Percentiles rank a stretch among this genome's conserved stretches.
These are phyloP conservation scores for Enteromius treurensis DNA, from an alignment of 2,797 vertebrate species.

Conservation along the genomic window DNA sequence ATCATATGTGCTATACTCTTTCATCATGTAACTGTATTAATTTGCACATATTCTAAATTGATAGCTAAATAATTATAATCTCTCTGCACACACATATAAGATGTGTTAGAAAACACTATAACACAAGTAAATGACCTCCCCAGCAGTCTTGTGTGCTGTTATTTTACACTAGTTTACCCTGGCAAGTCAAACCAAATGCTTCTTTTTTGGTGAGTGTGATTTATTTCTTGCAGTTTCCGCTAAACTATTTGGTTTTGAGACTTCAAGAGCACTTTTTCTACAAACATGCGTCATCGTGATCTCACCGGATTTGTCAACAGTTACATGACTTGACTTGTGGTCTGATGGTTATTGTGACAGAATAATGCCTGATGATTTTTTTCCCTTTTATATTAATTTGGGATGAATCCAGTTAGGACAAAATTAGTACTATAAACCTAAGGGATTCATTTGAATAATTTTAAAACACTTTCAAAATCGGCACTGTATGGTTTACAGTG, in stretches of 20 bases:
- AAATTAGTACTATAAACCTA: background rate
- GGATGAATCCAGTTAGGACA: background rate
- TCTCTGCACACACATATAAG: background rate
- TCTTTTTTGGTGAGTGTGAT: slow-evolving; percentile 2
- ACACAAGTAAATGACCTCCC: slow-evolving; percentile 12
- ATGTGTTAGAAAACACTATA: slow-evolving; percentile 23
- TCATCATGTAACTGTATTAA: background rate
- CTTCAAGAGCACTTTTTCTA: background rate
- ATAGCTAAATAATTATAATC: background rate
- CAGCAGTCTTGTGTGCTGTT: slow-evolving; percentile 23
- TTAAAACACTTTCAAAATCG: background rate
- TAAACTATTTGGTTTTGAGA: slow-evolving; percentile 19
- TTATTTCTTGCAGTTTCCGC: slow-evolving; percentile 14
- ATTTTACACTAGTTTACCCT: slow-evolving; percentile 32
- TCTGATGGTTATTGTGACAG: slow-evolving; percentile 23
- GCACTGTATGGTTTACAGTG: background rate
- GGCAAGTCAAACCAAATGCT: slow-evolving; percentile 33
- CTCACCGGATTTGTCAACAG: slow-evolving; percentile 27
- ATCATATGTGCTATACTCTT: background rate
- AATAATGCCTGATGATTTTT: slow-evolving; percentile 22
- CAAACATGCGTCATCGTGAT: slow-evolving; percentile 29
- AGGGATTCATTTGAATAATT: background rate
- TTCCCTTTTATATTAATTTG: background rate
- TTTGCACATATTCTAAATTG: background rate
- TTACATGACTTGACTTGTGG: slow-evolving; percentile 20